Percentiles rank a stretch among this genome's conserved stretches.
These are phyloP conservation scores for Drymodes brunneopygia DNA, from an alignment of 2,113 vertebrate species.

Conservation along the genomic window DNA sequence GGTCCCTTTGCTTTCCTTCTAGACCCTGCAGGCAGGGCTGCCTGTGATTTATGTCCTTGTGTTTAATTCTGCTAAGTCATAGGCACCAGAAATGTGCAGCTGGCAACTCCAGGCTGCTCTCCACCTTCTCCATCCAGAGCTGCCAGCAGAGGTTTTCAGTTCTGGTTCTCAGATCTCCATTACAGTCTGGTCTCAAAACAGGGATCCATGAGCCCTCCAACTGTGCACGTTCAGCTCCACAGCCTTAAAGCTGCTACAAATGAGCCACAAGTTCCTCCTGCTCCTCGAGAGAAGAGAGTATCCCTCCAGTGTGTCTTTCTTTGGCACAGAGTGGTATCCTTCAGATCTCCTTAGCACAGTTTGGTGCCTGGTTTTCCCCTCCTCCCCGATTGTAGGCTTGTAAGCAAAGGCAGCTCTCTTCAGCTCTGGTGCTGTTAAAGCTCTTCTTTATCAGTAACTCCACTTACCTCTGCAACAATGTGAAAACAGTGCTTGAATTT, in stretches of 20 bases:
- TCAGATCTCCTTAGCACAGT: background rate
- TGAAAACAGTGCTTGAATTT: background rate
- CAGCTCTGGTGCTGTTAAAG: background rate
- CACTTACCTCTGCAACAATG: background rate
- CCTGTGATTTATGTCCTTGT: background rate
- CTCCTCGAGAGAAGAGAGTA: background rate
- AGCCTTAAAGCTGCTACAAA: background rate
- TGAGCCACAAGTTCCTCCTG: background rate
- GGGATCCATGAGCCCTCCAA: background rate
- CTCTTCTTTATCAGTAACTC: background rate
- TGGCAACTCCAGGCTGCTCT: constrained; percentile 48
- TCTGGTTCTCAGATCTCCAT: constrained; percentile 57
- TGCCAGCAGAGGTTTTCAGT: constrained; percentile 51
- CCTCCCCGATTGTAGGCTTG: background rate
- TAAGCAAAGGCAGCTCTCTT: background rate
- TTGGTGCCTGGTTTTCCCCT: background rate
- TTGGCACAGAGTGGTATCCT: background rate
- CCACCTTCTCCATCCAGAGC: constrained; percentile 2
- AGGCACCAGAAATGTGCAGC: constrained; percentile 36
- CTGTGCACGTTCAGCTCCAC: background rate
- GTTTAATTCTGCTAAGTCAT: background rate
- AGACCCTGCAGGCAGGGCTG: background rate
- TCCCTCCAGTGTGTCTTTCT: background rate
- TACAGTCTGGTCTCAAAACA: constrained; percentile 17
- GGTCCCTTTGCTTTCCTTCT: background rate